Evolutionary conservation across 2,797 vertebrate species (phyloP).

Genomic region (Sebastes itinus): DNA sequence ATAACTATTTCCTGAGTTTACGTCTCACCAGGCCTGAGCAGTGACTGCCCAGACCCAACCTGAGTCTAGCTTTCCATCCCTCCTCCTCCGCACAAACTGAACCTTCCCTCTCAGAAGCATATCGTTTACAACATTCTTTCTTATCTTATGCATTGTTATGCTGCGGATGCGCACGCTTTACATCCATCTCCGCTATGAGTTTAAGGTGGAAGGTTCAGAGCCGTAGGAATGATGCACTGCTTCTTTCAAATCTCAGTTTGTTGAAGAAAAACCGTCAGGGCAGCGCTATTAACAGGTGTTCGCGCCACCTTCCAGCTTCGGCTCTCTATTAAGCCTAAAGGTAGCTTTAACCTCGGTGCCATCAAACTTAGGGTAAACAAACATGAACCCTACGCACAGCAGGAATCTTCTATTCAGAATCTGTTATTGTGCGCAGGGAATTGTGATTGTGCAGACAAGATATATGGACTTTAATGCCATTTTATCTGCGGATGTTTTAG

Average conservation of each 20-base stretch:
- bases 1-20: constrained; percentile 30
- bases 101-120: neutral
- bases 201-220: constrained; percentile 38
- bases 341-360: constrained; percentile 55
- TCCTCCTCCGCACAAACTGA: neutral
- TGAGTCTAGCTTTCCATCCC: neutral
- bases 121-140: neutral
- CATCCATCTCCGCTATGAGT: constrained; percentile 17
- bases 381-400: constrained; percentile 51
- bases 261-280: constrained; percentile 24
- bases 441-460: neutral
- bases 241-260: constrained; percentile 42
- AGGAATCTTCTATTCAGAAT: constrained; percentile 33
- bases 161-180: neutral
- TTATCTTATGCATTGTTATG: constrained; percentile 3
- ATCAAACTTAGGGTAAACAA: constrained; percentile 62
- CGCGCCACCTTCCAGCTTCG: constrained; percentile 25
- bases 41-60: neutral
- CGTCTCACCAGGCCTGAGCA: constrained; percentile 14
- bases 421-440: neutral
- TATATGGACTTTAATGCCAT: neutral
- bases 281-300: constrained; percentile 64
- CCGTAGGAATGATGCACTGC: constrained; percentile 16
- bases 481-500: constrained; percentile 18
- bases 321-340: constrained; percentile 52